Conservation (phyloP, 2,797 vertebrate species). For the Chaenodraco wilsoni region DNA sequence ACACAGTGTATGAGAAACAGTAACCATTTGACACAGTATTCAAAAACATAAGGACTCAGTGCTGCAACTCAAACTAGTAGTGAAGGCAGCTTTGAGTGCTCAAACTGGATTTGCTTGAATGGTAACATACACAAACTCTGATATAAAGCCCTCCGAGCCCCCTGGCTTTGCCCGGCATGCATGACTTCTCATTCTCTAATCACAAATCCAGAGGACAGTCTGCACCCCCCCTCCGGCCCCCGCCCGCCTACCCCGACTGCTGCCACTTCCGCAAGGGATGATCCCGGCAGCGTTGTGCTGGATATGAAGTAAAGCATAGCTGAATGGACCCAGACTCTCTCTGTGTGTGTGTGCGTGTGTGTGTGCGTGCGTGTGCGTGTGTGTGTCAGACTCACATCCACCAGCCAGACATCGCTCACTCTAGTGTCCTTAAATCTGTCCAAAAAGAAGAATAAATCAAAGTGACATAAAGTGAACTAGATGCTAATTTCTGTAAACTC, state of each 20-base stretch:
- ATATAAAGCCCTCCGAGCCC: conserved; percentile 62
- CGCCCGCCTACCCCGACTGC: conserved; percentile 20
- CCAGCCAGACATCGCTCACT: conserved; percentile 84
- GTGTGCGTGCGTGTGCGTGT: conserved; percentile 7
- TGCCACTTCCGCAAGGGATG: conserved; percentile 69
- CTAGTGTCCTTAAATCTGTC: conserved; percentile 84
- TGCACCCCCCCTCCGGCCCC: conserved; percentile 11
- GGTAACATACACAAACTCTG: conserved; percentile 41
- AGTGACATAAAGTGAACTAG: neutral
- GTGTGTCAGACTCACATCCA: conserved; percentile 82
- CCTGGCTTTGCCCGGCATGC: conserved; percentile 65
- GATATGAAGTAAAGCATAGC: conserved; percentile 42
- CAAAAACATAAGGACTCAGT: neutral
- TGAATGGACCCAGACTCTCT: conserved; percentile 51
- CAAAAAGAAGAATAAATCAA: neutral
- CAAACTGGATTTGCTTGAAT: conserved; percentile 38
- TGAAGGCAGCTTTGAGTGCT: conserved; percentile 39
- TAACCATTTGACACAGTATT: neutral
- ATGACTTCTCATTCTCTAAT: conserved; percentile 79
- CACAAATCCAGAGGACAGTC: conserved; percentile 57
- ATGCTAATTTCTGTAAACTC: accelerated
- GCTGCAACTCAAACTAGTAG: conserved; percentile 10
- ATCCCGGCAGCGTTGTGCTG: conserved; percentile 48
- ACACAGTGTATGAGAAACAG: neutral
- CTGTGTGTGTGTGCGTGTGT: conserved; percentile 12